Evolutionary conservation across 2,113 vertebrate species (phyloP), one percentile per base, ranked within the genome.

Genomic region (Heloderma charlesbogerti): DNA sequence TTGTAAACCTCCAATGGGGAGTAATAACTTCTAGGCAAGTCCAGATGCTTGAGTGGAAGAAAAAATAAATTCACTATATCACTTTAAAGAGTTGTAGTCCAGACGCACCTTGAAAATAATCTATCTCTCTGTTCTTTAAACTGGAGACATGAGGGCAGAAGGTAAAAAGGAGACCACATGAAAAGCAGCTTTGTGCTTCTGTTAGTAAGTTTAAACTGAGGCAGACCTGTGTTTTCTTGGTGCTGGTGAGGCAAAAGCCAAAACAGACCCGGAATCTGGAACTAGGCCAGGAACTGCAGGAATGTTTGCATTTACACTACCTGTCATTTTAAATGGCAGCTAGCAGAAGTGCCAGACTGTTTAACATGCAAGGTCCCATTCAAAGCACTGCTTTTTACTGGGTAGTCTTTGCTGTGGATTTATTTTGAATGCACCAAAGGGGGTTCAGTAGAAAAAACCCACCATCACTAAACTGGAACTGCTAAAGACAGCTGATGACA

Each of bases 291-390:
- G 92, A 91, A 20, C 0, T 4, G 20, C 87, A 81, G 88, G 91
- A 94, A 84, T 90, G 92, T 94, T 94, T 95, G 89, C 84, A 85
- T 85, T 90, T 93, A 81, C 22, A 77, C 88, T 95, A 96, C 96
- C 94, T 96, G 96, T 94, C 95, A 94, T 92, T 94, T 91, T 95
- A 95, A 95, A 93, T 93, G 94, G 89, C 89, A 90, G 1, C 18
- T 95, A 95, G 95, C 88, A 88, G 93, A 95, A 31, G 81, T 80
- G 95, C 94, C 93, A 96, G 89, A 67, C 91, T 67, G 86, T 90
- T 93, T 95, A 91, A 91, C 0, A 34, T 9, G 43, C 94, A 89
- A 78, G 83, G 88, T 78, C 88, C 87, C 88, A 69, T 95, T 92
- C 88, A 86, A 94, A 94, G 84, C 66, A 20, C 91, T 94, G 84